Base-by-base conservation (phyloP, 2,888 invertebrate species). In the Dinocampus coccinellae region DNA sequence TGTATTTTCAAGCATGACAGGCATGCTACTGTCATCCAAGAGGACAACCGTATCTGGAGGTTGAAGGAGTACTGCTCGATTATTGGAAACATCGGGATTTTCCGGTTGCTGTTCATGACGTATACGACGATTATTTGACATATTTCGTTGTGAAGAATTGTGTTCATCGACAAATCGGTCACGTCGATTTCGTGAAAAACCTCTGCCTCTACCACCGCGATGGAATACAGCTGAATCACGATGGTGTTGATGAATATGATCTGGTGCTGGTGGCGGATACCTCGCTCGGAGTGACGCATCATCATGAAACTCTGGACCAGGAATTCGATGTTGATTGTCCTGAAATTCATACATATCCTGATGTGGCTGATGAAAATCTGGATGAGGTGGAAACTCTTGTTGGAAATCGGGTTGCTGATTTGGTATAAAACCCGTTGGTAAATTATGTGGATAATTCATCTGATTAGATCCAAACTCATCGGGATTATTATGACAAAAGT, bases 151-250 rank as follows among this genome's bases (percentile, higher is more conserved):
- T 16, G 80, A 77, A 22, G 74, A 73, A 57, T 73, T 77, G 42
- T 83, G 80, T 7, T 84, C 84, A 9, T 84, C 84, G 39, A 77
- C 78, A 57, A 80, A 84, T 71, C 84, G 75, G 26, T 84, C 82
- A 0, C 83, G 79, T 36, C 84, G 80, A 22, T 79, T 81, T 16
- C 83, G 77, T 1, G 78, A 76, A 58, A 81, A 83, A 3, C 83
- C 84, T 33, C 60, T 52, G 22, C 67, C 62, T 20, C 68, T 33
- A 2, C 60, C 60, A 22, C 68, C 42, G 11, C 85, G 81, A 42
- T 81, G 81, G 67, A 82, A 85, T 10, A 76, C 64, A 10, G 76
- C 63, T 24, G 78, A 73, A 20, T 84, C 83, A 9, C 82, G 75
- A 67, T 82, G 81, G 22, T 77, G 81, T 3, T 67, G 76, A 11